Evolutionary conservation across 2,113 vertebrate genomes (phyloP).

Genomic region (Aramus guarauna): DNA sequence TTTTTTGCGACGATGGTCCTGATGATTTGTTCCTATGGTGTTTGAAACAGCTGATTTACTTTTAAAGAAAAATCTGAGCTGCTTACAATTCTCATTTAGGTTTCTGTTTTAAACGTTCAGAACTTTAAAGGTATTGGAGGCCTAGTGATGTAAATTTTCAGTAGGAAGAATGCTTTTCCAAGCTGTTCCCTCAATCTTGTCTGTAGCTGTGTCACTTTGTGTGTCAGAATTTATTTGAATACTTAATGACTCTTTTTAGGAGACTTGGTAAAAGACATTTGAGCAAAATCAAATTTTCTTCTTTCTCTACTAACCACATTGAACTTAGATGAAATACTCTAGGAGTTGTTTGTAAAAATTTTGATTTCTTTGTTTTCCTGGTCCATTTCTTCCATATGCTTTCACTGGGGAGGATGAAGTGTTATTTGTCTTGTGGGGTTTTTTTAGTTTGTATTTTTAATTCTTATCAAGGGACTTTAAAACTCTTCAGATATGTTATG

Average conservation of each 20-base stretch:
- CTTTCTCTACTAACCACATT: not conserved
- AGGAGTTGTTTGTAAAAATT: not conserved
- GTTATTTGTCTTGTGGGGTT: not conserved
- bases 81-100: not conserved
- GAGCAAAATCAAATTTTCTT: not conserved
- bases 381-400: rapidly evolving
- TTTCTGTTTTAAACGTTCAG: not conserved
- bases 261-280: not conserved
- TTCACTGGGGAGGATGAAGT: not conserved
- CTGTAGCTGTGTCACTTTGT: not conserved
- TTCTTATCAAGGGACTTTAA: not conserved
- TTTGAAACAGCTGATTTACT: not conserved
- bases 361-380: not conserved
- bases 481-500: not conserved
- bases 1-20: not conserved
- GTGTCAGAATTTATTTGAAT: not conserved
- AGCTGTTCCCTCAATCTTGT: not conserved
- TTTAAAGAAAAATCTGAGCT: not conserved
- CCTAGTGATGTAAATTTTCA: not conserved
- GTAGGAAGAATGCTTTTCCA: not conserved
- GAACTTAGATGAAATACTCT: not conserved
- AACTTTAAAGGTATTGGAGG: not conserved
- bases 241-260: not conserved
- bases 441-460: not conserved
- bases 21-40: rapidly evolving